Conservation (phyloP, 2,797 vertebrate genomes). For the Sylvilagus floridanus region DNA sequence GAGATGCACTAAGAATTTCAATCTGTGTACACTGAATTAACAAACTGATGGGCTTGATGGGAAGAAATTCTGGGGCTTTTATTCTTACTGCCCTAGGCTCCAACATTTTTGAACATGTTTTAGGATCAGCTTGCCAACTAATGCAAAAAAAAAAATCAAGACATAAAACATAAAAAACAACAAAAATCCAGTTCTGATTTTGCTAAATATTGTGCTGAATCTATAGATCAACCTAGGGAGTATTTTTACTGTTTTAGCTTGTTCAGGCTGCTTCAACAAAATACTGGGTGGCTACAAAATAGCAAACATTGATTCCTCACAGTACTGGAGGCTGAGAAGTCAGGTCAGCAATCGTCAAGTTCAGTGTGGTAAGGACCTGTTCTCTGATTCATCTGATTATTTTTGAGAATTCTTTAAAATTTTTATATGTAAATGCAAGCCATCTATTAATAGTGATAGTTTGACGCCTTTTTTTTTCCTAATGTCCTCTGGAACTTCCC, state of each 20-base stretch:
- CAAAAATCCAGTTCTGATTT: not conserved
- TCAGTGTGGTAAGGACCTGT: not conserved
- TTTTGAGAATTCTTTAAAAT: not conserved
- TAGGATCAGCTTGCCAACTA: not conserved
- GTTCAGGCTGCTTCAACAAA: not conserved
- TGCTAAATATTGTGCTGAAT: slow-evolving; percentile 5
- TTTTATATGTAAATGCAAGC: not conserved
- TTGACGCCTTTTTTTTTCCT: not conserved
- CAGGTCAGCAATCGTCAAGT: too few relatives aligned
- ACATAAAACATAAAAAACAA: not conserved
- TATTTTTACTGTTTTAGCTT: not conserved
- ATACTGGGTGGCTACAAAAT: not conserved
- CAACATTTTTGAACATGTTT: not conserved
- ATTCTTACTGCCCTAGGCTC: not conserved
- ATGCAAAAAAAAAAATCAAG: not conserved
- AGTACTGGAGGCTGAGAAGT: not conserved
- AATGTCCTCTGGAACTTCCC: not conserved
- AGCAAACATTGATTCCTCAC: not conserved
- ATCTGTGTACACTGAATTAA: not conserved
- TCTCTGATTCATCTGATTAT: not conserved
- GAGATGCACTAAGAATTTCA: not conserved
- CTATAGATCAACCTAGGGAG: not conserved
- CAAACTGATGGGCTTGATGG: not conserved
- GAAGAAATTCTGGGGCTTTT: slow-evolving; percentile 30
- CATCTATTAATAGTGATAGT: not conserved